Evolutionary conservation across 2,888 invertebrate species (phyloP).

Genomic region (Cabera pusaria): DNA sequence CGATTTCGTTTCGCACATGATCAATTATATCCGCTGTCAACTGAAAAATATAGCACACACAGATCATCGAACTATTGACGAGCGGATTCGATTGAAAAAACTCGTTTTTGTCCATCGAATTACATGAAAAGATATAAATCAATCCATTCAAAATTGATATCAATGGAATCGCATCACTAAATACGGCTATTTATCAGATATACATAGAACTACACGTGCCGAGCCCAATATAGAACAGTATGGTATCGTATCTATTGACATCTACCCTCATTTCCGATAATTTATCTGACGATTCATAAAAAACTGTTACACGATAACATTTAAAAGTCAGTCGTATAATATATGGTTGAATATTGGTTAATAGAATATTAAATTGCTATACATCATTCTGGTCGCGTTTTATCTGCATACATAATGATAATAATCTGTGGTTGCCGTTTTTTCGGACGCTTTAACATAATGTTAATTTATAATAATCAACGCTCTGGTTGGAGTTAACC

Average conservation of each 20-base stretch:
- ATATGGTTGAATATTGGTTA: slow-evolving; percentile 56
- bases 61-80: slow-evolving; percentile 48
- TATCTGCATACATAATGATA: slow-evolving; percentile 58
- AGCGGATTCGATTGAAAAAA: slow-evolving; percentile 46
- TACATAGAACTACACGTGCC: slow-evolving; percentile 69
- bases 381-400: slow-evolving; percentile 55
- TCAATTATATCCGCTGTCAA: slow-evolving; percentile 28
- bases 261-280: slow-evolving; percentile 64
- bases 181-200: slow-evolving; percentile 69
- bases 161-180: slow-evolving; percentile 65
- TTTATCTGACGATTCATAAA: slow-evolving; percentile 48
- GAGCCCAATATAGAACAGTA: slow-evolving; percentile 60
- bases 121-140: slow-evolving; percentile 69
- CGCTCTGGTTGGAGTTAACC: slow-evolving; percentile 26
- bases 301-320: slow-evolving; percentile 21
- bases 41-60: slow-evolving; percentile 48
- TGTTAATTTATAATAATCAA: slow-evolving; percentile 19
- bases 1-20: slow-evolving; percentile 21
- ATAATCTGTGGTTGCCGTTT: slow-evolving; percentile 16
- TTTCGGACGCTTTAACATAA: slow-evolving; percentile 29
- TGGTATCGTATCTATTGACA: slow-evolving; percentile 65
- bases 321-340: slow-evolving; percentile 35
- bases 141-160: slow-evolving; percentile 58
- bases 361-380: slow-evolving; percentile 70
- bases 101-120: slow-evolving; percentile 60